These are phyloP conservation scores for Pentalonia nigronervosa DNA, from an alignment of 1,140 invertebrate species.

Conservation along the genomic window DNA sequence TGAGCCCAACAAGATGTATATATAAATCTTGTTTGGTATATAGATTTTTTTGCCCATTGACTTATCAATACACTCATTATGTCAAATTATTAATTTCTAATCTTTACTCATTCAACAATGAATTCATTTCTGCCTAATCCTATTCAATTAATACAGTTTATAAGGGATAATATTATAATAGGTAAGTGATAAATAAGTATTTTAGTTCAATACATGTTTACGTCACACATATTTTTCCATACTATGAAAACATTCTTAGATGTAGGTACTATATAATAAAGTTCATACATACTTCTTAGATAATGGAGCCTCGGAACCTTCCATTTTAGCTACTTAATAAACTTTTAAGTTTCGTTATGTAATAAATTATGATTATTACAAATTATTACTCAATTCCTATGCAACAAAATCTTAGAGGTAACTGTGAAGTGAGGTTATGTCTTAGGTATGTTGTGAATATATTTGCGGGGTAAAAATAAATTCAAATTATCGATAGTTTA, in stretches of 20 bases:
- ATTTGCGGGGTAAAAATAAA: not conserved
- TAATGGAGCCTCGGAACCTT: slow-evolving; percentile 34
- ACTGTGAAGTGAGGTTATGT: slow-evolving; percentile 28
- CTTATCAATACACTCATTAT: slow-evolving; percentile 30
- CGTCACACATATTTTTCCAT: not conserved
- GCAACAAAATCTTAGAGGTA: no score
- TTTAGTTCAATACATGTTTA: not conserved
- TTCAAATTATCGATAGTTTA: not conserved
- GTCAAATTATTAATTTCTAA: not conserved
- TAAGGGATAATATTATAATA: slow-evolving; percentile 1
- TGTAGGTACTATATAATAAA: not conserved
- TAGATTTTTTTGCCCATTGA: not conserved
- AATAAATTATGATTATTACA: not conserved
- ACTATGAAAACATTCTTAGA: not conserved
- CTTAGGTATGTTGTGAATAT: not conserved
- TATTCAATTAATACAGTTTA: not conserved
- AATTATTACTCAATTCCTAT: not conserved
- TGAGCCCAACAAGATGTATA: slow-evolving; percentile 32
- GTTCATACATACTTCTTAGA: slow-evolving; percentile 47
- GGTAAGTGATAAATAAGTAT: not conserved
- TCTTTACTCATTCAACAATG: not conserved
- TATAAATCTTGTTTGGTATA: slow-evolving; percentile 21
- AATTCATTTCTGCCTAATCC: not conserved
- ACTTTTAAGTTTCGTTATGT: not conserved
- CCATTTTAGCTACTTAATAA: slow-evolving; percentile 6